These are phyloP conservation scores for Lepidurus arcticus DNA, from an alignment of 1,140 invertebrate species.

Conservation along the genomic window DNA sequence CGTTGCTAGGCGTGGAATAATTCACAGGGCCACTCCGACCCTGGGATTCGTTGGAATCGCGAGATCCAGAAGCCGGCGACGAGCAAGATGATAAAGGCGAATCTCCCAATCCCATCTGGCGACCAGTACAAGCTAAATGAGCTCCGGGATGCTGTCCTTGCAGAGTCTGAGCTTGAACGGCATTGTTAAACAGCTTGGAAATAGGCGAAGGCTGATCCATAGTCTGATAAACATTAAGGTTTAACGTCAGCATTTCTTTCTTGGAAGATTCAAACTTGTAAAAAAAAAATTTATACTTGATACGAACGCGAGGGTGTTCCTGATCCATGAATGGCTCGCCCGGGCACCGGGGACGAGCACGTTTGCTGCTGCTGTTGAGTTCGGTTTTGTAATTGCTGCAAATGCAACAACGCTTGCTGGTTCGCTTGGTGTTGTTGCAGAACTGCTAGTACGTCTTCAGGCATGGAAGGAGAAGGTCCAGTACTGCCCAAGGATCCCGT, in stretches of 20 bases:
- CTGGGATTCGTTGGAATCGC: constrained; percentile 25
- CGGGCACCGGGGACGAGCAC: constrained; percentile 37
- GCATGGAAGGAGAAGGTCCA: constrained; percentile 20
- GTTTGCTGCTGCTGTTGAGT: constrained; percentile 39
- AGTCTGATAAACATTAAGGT: not conserved
- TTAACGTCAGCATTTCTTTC: not conserved
- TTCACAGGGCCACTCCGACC: not conserved
- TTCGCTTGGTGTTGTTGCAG: constrained; percentile 32
- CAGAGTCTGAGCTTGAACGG: not conserved
- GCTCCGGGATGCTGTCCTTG: not conserved
- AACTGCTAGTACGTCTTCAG: constrained; percentile 32
- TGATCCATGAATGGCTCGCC: not conserved
- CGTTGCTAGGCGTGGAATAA: constrained; percentile 22
- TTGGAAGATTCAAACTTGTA: too few species aligned
- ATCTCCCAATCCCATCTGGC: constrained; percentile 22
- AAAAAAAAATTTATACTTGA: not conserved
- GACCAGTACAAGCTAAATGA: not conserved
- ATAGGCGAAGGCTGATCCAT: constrained; percentile 24
- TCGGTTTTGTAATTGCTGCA: constrained; percentile 23
- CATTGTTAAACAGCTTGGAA: constrained; percentile 14
- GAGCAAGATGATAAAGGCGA: constrained; percentile 22
- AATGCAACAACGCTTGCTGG: constrained; percentile 34
- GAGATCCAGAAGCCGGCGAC: constrained; percentile 19
- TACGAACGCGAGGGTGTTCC: not conserved
- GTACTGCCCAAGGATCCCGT: constrained; percentile 46